Percentiles rank a stretch among this genome's conserved stretches.
Conservation (phyloP, 2,797 vertebrate species). For the Schizopygopsis pylzovi region DNA sequence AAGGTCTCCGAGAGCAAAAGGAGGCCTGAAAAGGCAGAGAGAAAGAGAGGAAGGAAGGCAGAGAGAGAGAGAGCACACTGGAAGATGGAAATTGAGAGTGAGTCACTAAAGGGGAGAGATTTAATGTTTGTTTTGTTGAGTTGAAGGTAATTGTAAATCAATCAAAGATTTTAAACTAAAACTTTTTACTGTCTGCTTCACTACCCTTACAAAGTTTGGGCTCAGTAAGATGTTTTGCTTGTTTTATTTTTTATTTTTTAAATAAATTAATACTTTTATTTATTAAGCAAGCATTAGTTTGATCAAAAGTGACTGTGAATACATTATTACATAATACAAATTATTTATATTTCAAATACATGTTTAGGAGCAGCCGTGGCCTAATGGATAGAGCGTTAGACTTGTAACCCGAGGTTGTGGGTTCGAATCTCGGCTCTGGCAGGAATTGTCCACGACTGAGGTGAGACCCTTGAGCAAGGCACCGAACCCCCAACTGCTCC, state of each 20-base stretch:
- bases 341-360: background rate
- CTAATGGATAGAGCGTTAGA: too few relatives aligned
- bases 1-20: constrained; percentile 76
- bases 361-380: background rate
- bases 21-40: constrained; percentile 52
- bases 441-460: too few relatives aligned
- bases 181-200: background rate
- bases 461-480: too few relatives aligned
- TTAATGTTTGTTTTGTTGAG: constrained; percentile 16
- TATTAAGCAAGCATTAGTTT: background rate
- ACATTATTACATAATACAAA: background rate
- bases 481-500: too few relatives aligned
- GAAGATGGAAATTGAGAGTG: constrained; percentile 28
- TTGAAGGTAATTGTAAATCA: background rate
- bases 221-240: background rate
- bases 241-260: background rate
- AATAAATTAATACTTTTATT: background rate
- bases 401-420: too few relatives aligned
- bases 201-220: background rate
- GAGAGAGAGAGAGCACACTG: constrained; percentile 16
- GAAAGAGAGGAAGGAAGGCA: constrained; percentile 37
- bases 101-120: constrained; percentile 3
- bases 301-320: background rate
- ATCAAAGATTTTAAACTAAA: background rate
- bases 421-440: too few relatives aligned